A percentile compares a stretch with the other conserved stretches of the same genome.
These are phyloP conservation scores for Sakesphorus luctuosus DNA, from an alignment of 2,113 vertebrate species.

Conservation along the genomic window DNA sequence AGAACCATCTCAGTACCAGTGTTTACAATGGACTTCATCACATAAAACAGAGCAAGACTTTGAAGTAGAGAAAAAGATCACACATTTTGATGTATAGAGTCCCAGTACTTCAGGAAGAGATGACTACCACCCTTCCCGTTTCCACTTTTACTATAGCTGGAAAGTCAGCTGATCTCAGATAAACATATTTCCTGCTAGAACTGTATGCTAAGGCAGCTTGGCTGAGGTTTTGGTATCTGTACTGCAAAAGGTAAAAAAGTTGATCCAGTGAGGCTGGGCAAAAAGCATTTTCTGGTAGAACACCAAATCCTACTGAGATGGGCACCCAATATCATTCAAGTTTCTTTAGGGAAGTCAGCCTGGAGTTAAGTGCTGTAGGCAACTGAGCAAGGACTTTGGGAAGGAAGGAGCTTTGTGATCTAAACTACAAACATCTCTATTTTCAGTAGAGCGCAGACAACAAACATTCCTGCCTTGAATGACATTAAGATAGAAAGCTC, in stretches of 20 bases:
- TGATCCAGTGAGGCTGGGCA: background rate
- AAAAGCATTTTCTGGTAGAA: background rate
- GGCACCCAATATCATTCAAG: background rate
- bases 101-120: background rate
- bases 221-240: background rate
- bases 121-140: background rate
- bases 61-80: background rate
- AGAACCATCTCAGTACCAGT: background rate
- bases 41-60: background rate
- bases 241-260: background rate
- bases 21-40: background rate
- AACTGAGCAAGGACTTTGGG: background rate
- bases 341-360: background rate
- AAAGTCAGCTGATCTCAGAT: background rate
- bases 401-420: background rate
- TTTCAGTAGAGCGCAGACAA: fast-evolving
- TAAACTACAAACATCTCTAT: background rate
- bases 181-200: background rate
- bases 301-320: background rate
- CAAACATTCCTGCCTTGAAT: background rate
- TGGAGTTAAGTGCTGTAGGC: background rate
- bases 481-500: background rate
- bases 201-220: background rate
- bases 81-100: background rate
- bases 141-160: background rate